These are phyloP conservation scores for Noctilio leporinus DNA, from an alignment of 2,113 vertebrate genomes.

Conservation along the genomic window DNA sequence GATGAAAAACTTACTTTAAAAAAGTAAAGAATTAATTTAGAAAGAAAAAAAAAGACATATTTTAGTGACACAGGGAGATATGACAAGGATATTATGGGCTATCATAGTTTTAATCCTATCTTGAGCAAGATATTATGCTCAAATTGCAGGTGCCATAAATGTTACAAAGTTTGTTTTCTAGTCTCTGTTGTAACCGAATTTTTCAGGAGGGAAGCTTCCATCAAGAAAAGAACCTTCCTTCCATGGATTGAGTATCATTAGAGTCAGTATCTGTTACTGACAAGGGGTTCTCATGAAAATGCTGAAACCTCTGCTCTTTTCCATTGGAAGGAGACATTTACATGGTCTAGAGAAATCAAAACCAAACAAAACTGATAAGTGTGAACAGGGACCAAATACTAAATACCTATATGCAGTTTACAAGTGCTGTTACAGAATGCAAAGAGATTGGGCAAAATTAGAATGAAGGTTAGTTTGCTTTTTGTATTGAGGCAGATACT, in stretches of 20 bases:
- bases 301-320: conserved; percentile 19
- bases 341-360: neutral
- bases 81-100: conserved; percentile 5
- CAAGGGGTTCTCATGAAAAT: neutral
- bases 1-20: conserved; percentile 63
- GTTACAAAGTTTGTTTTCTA: conserved; percentile 55
- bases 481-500: neutral
- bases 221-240: conserved; percentile 48
- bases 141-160: neutral
- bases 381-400: neutral
- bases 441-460: neutral
- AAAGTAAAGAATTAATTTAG: conserved; percentile 26
- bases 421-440: neutral
- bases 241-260: conserved; percentile 15
- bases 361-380: accelerated
- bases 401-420: neutral
- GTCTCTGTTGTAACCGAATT: conserved; percentile 54
- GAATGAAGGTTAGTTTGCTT: neutral
- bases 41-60: conserved; percentile 47
- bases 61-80: conserved; percentile 46
- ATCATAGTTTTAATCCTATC: conserved; percentile 54
- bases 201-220: conserved; percentile 1
- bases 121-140: conserved; percentile 10
- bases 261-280: neutral
- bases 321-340: neutral